A percentile compares a stretch with the other conserved stretches of the same genome.
Evolutionary conservation across 2,797 vertebrate species (phyloP).

Genomic region (Pantherophis alleghaniensis): DNA sequence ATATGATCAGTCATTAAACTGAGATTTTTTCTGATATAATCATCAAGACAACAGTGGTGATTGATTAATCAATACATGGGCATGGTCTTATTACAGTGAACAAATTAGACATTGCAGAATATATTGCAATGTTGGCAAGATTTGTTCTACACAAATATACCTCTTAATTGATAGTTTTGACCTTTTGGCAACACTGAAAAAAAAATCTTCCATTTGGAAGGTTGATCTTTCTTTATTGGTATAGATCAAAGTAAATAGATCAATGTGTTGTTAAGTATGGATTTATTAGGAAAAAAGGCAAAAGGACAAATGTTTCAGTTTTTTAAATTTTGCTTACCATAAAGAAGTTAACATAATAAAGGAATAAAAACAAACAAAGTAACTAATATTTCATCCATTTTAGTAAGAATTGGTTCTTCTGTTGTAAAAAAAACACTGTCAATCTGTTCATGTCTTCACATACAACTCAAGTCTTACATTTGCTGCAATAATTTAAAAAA

Average conservation of each 20-base stretch:
- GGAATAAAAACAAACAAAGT: slow-evolving; percentile 36
- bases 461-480: background rate
- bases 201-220: slow-evolving; percentile 60
- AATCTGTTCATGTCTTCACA: background rate
- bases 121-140: slow-evolving; percentile 70
- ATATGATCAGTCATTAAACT: slow-evolving; percentile 62
- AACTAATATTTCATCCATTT: slow-evolving; percentile 12
- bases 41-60: slow-evolving; percentile 60
- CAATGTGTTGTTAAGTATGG: slow-evolving; percentile 14
- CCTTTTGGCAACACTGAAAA: slow-evolving; percentile 64
- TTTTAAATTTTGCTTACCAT: slow-evolving; percentile 25
- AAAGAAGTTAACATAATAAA: slow-evolving; percentile 28
- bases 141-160: slow-evolving; percentile 68
- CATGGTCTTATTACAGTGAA: slow-evolving; percentile 72
- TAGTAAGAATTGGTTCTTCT: background rate
- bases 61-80: slow-evolving; percentile 75
- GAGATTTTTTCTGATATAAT: slow-evolving; percentile 66
- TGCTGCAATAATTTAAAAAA: background rate
- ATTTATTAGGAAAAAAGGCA: slow-evolving; percentile 30
- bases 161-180: slow-evolving; percentile 67
- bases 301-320: slow-evolving; percentile 39
- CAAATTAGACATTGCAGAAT: slow-evolving; percentile 69
- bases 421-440: background rate
- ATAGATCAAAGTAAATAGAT: slow-evolving; percentile 26
- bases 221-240: slow-evolving; percentile 44